These are phyloP conservation scores for Rhinogobio ventralis DNA, from an alignment of 2,797 vertebrate genomes.

Conservation along the genomic window DNA sequence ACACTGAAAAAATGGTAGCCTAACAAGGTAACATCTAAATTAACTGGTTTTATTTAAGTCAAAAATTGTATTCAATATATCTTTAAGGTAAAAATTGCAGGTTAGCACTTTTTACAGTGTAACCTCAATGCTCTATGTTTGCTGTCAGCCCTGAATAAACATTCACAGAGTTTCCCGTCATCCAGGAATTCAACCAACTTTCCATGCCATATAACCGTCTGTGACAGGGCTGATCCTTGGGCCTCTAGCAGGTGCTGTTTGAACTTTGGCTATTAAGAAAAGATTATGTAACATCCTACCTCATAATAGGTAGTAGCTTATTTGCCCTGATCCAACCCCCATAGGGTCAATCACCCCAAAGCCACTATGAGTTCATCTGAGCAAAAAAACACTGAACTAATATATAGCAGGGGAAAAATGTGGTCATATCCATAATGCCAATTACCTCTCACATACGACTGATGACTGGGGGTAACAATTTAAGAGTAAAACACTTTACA, in stretches of 20 bases:
- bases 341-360: neutral
- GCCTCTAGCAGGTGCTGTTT: constrained; percentile 60
- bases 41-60: neutral
- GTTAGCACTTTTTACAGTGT: neutral
- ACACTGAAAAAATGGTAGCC: neutral
- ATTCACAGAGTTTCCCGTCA: neutral
- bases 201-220: constrained; percentile 40
- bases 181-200: constrained; percentile 3
- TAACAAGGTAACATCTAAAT: neutral
- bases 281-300: constrained; percentile 63
- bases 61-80: fast-evolving
- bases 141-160: constrained; percentile 2
- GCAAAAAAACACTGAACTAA: neutral
- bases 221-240: constrained; percentile 25
- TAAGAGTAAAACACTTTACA: too few relatives aligned
- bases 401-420: neutral
- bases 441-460: neutral
- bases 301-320: constrained; percentile 62
- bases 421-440: neutral
- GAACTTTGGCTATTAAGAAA: constrained; percentile 70
- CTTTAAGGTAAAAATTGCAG: neutral
- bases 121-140: neutral
- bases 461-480: neutral
- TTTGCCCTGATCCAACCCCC: constrained; percentile 31
- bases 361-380: neutral